These are phyloP conservation scores for Dissostichus mawsoni DNA, from an alignment of 2,113 vertebrate species.

Conservation along the genomic window DNA sequence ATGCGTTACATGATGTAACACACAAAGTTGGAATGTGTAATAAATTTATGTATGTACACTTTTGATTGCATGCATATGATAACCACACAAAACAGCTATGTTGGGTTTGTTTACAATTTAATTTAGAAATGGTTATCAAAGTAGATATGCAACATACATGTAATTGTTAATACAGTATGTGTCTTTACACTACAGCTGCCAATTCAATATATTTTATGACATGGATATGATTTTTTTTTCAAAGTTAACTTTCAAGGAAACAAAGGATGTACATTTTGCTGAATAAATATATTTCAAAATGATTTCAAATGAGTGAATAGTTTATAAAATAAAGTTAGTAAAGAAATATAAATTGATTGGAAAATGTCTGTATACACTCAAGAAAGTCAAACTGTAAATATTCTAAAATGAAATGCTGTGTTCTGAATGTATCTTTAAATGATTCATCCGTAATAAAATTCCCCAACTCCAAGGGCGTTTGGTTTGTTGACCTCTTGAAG, in stretches of 20 bases:
- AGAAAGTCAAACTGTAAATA: neutral
- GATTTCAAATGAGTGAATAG: neutral
- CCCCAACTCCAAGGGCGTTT: neutral
- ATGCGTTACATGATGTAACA: neutral
- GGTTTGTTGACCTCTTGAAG: neutral
- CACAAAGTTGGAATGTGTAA: neutral
- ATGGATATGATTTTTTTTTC: neutral
- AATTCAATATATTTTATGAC: neutral
- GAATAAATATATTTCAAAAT: neutral
- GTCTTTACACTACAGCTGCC: neutral
- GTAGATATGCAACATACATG: neutral
- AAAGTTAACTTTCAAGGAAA: neutral
- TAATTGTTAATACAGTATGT: neutral
- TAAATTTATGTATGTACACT: neutral
- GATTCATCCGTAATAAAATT: constrained; percentile 11
- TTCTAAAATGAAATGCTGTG: neutral
- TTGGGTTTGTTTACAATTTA: neutral
- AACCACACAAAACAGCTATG: neutral
- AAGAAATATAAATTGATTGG: neutral
- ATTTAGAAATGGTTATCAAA: constrained; percentile 4
- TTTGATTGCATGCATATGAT: neutral
- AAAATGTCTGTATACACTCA: neutral
- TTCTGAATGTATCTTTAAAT: neutral
- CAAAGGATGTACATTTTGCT: neutral
- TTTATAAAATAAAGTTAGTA: neutral